These are phyloP conservation scores for Drosophila hawaiiensis DNA, from an alignment of 2,888 invertebrate species.

Conservation along the genomic window DNA sequence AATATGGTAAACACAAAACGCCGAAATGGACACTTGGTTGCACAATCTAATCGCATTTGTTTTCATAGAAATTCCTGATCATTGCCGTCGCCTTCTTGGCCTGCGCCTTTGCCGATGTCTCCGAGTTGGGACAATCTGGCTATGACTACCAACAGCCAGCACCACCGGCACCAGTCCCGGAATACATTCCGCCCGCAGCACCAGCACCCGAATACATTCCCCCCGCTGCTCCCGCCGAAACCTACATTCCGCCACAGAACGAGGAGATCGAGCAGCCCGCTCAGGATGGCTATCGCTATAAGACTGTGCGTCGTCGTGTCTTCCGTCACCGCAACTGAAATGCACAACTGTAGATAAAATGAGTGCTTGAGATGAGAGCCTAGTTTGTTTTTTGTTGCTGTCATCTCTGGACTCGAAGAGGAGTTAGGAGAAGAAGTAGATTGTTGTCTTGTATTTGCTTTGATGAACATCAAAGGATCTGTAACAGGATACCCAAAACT, in stretches of 20 bases:
- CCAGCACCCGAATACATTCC: constrained; percentile 54
- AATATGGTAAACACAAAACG: constrained; percentile 54
- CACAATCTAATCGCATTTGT: background rate
- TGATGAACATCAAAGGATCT: constrained; percentile 59
- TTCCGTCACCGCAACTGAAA: constrained; percentile 67
- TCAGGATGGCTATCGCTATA: constrained; percentile 68
- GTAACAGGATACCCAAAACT: constrained; percentile 47
- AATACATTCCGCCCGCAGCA: constrained; percentile 62
- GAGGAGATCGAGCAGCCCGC: constrained; percentile 70
- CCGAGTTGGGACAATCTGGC: constrained; percentile 62
- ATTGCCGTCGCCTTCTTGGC: constrained; percentile 77
- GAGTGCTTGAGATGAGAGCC: constrained; percentile 16
- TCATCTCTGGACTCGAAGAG: constrained; percentile 51
- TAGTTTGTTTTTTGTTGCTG: constrained; percentile 64
- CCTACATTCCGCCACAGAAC: constrained; percentile 53
- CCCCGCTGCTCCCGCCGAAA: constrained; percentile 51
- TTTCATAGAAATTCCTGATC: constrained; percentile 69
- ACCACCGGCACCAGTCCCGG: constrained; percentile 57
- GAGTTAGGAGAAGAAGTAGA: constrained; percentile 9
- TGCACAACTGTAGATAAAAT: background rate
- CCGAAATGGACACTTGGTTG: background rate
- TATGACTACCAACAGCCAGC: constrained; percentile 69
- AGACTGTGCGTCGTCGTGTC: constrained; percentile 70
- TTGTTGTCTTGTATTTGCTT: constrained; percentile 61
- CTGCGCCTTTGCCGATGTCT: constrained; percentile 72